Evolutionary conservation across 2,888 invertebrate species (phyloP).

Genomic region (Tetramorium bicarinatum): DNA sequence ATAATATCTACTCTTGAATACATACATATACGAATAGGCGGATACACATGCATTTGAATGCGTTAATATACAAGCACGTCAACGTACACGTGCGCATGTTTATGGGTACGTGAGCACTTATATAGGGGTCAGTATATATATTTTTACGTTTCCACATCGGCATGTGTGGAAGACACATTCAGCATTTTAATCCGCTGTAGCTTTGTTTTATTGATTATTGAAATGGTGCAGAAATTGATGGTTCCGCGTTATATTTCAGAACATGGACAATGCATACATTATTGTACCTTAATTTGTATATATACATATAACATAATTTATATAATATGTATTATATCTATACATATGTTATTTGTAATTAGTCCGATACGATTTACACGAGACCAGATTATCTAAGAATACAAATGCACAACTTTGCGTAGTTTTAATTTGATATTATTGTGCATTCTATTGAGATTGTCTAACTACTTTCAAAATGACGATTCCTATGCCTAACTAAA

Average conservation of each 20-base stretch:
- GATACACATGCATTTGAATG: constrained; percentile 74
- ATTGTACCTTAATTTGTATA: neutral
- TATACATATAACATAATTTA: neutral
- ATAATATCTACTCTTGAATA: constrained; percentile 76
- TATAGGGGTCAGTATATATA: constrained; percentile 52
- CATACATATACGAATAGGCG: constrained; percentile 53
- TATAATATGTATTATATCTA: neutral
- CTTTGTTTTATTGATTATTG: constrained; percentile 66
- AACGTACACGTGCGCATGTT: constrained; percentile 53
- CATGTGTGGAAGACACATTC: constrained; percentile 53
- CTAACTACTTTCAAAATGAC: neutral
- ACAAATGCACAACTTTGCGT: neutral
- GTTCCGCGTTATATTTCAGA: neutral
- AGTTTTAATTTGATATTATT: neutral
- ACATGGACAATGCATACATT: neutral
- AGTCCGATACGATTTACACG: neutral
- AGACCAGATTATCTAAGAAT: neutral
- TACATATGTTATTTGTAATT: neutral
- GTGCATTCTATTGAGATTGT: neutral
- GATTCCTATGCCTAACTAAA: neutral
- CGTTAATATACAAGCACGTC: constrained; percentile 69
- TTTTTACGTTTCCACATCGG: constrained; percentile 26
- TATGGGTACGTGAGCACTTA: constrained; percentile 50
- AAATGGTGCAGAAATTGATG: constrained; percentile 56
- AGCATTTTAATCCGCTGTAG: constrained; percentile 70